Evolutionary conservation across 2,888 invertebrate species (phyloP), one percentile per base, ranked within the genome.

Genomic region (Trileptium ribeirensis): DNA sequence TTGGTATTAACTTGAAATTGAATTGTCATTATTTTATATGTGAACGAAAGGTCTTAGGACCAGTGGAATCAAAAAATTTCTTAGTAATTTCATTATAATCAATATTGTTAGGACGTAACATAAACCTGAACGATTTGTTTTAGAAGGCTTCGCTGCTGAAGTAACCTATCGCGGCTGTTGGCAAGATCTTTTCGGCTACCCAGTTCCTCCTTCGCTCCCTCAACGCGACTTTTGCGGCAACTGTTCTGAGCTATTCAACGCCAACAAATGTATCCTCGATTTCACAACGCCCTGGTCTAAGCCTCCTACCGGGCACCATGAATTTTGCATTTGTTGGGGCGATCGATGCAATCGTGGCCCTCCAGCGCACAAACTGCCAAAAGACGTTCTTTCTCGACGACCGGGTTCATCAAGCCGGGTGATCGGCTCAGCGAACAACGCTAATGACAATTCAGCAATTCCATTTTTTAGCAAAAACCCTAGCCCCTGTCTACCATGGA

Each of bases 291-390:
- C 3, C 15, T 15, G 8, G 24, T 24, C 8, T 24, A 8, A 51
- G 24, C 51, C 51, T 24, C 8, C 51, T 15, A 51, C 51, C 24
- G 51, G 51, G 24, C 8, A 24, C 8, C 77, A 75, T 39, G 39
- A 24, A n/a, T 36, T 75, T 36, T 75, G 77, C 77, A 24, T 75
- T 75, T 75, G 77, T 36, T 75, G 77, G 77, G 77, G 77, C 24
- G 38, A 75, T 75, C 77, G 36, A 39, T 75, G 77, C 37, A 75
- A 75, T 24, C 51, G 51, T n/a, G n/a, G n/a, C n/a, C n/a, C n/a
- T n/a, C n/a, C n/a, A n/a, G n/a, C n/a, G n/a, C n/a, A n/a, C n/a
- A n/a, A n/a, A n/a, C n/a, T n/a, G n/a, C n/a, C n/a, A n/a, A n/a
- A n/a, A n/a, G n/a, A n/a, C n/a, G n/a, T n/a, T n/a, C n/a, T n/a